Conservation (phyloP, 2,113 vertebrate genomes). For the Pachycephala philippinensis region DNA sequence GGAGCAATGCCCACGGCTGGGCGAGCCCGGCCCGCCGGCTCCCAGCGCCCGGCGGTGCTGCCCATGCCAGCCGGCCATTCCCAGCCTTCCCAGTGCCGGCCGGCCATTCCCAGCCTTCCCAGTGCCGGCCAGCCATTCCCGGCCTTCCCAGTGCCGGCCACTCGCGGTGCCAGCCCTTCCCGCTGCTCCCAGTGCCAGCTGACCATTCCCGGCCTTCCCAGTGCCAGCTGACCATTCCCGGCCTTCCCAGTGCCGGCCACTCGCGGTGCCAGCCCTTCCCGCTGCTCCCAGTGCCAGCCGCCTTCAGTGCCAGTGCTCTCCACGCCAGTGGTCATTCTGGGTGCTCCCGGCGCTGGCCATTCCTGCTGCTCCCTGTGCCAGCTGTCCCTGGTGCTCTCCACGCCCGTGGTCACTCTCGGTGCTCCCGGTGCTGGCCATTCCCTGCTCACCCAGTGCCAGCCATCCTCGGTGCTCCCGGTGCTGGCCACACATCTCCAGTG, state of each 20-base stretch:
- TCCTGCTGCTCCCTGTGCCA: neutral
- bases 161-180: no score
- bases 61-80: neutral
- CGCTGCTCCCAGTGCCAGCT: no score
- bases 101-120: no score
- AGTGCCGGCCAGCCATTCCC: rapidly evolving
- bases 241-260: neutral
- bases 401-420: no score
- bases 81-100: rapidly evolving
- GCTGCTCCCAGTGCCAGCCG: no score
- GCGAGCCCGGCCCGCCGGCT: constrained; percentile 31
- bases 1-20: neutral
- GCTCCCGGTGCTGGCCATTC: no score
- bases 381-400: neutral
- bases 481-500: neutral
- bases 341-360: rapidly evolving
- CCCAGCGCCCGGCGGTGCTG: constrained; percentile 11
- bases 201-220: no score
- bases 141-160: neutral
- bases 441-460: no score
- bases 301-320: no score
- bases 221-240: no score
- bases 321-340: no score
- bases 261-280: no score
- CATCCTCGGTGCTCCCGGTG: neutral